Base-by-base conservation (phyloP, 2,888 invertebrate species). In the Drosophila neutralis region DNA sequence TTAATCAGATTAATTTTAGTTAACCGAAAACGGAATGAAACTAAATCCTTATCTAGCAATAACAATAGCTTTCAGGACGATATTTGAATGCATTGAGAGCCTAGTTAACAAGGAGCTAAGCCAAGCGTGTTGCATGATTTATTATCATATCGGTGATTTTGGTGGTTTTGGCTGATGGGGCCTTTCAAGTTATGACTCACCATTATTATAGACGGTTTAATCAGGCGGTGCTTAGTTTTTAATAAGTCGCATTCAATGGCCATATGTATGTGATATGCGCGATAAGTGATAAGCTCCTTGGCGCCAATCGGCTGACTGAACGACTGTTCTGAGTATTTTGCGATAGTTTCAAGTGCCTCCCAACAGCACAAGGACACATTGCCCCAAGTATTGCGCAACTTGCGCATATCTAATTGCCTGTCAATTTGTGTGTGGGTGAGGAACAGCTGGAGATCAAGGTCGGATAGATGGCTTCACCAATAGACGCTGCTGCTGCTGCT, bases 281-380 rank as follows among this genome's bases (percentile, higher is more conserved):
- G 49, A 73, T 71, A 75, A 77, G 60, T 74, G 83, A 83, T 80
- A 78, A 83, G 78, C 83, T 69, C 58, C 29, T 61, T 73, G 83
- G 86, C 83, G 78, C 83, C 83, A 66, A 56, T 8, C 4, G 31
- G 35, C 35, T 35, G 24, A 53, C 24, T 35, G 35, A 7, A 45
- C 4, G 45, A 45, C 21, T 7, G 21, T 15, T 7, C 13, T n/a
- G 24, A 53, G 21, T 18, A 18, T 24, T 45, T 53, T 27, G 27
- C 54, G 7, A 38, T 38, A 38, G 54, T 40, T 38, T 45, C 27
- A 63, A 69, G 69, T 69, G 56, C 42, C 40, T 27, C 33, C 36
- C 7, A 35, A 52, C 24, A 31, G 18, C 57, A 54, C 57, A 58
- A 53, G 53, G 35, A 38, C 52, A 18, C 42, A 24, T 33, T n/a